Percentiles rank a stretch among this genome's conserved stretches.
These are phyloP conservation scores for Eulemur mongoz DNA, from an alignment of 2,797 vertebrate genomes.

Conservation along the genomic window DNA sequence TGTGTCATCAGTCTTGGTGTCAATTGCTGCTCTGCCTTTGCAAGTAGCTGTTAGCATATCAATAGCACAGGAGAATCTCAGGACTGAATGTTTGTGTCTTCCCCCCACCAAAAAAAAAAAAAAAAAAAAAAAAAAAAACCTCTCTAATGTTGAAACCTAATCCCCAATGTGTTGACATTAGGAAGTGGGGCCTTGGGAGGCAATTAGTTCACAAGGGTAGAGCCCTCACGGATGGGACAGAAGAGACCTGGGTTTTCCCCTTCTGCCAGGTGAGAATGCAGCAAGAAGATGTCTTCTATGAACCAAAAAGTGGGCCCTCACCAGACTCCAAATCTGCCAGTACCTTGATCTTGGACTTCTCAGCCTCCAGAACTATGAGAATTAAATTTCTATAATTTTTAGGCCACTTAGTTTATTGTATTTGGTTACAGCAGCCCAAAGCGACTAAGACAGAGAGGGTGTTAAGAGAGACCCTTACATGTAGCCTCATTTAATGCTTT, in stretches of 20 bases:
- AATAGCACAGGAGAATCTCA: not conserved
- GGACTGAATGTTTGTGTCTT: not conserved
- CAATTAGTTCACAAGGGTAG: not conserved
- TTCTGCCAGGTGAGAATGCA: not conserved
- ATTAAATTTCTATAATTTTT: not conserved
- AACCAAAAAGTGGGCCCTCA: not conserved
- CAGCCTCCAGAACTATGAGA: not conserved
- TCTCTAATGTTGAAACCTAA: not conserved
- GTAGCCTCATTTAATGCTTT: not conserved
- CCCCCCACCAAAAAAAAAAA: too few relatives aligned
- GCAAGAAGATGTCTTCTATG: not conserved
- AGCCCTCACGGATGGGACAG: not conserved
- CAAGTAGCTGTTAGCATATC: not conserved
- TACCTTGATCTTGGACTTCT: not conserved
- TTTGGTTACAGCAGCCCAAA: not conserved
- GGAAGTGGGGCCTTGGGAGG: not conserved
- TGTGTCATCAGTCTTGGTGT: not conserved
- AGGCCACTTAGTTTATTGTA: not conserved
- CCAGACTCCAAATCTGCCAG: not conserved
- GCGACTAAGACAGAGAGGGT: not conserved
- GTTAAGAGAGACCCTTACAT: not conserved
- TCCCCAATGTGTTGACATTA: not conserved
- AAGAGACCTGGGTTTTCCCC: not conserved
- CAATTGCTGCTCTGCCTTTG: not conserved
- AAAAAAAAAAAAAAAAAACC: not conserved